Evolutionary conservation across 2,888 invertebrate species (phyloP), one percentile per base, ranked within the genome.

Genomic region (Gastracanthus pulcherrimus): DNA sequence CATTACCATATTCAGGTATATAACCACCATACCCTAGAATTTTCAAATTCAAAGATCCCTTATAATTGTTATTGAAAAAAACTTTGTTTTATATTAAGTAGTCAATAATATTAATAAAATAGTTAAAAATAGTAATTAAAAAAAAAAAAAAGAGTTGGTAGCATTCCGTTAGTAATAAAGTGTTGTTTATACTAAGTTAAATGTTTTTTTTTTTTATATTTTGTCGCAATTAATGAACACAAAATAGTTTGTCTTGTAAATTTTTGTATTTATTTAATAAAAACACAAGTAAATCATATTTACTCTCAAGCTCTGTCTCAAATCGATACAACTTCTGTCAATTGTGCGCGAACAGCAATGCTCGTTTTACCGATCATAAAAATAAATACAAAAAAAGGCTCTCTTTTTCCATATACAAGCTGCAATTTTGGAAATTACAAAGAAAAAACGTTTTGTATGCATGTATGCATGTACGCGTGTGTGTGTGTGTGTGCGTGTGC

Each of bases 1-100:
- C 90, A 62, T 90, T 91, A 29, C 87, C 88, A 64, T 90, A 91
- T 26, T 91, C 91, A 64, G 83, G 83, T 81, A 83, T 81, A 62
- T 83, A 83, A 81, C 83, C 82, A 80, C 79, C 81, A 76, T 82
- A 83, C 45, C 82, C 83, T 83, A 82, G 74, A 83, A 82, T 81
- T 72, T 80, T 31, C 9, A 78, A 83, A 78, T 80, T 81, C 29
- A 81, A 41, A n/a, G n/a, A 69, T 71, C 69, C 77, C 77, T 80
- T 80, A 78, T 29, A 67, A 34, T 48, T 79, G n/a, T 70, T 58
- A 58, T 70, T 58, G 13, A 19, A 13, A 60, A 60, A 60, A 38
- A 16, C 45, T 23, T 19, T 71, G 38, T 62, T 16, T 64, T 38
- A 70, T 13, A n/a, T 23, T 55, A n/a, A 55, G 11, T 11, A 7